A percentile compares a stretch with the other conserved stretches of the same genome.
These are phyloP conservation scores for Marisa cornuarietis DNA, from an alignment of 1,140 invertebrate genomes.

Conservation along the genomic window DNA sequence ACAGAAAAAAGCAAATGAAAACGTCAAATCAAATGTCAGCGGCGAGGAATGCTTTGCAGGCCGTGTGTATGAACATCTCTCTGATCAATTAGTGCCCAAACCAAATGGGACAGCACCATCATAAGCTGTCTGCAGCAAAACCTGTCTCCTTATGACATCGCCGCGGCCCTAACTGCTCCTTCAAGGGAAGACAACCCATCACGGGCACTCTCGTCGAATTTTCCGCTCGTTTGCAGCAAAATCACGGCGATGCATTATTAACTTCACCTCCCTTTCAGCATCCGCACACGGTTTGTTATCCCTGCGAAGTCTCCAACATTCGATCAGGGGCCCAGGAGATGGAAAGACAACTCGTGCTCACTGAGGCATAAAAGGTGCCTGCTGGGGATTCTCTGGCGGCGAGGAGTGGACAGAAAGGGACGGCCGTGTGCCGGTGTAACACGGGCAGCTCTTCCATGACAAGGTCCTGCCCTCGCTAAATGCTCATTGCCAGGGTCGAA, in stretches of 20 bases:
- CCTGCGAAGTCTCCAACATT: conserved; percentile 10
- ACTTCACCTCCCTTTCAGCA: conserved; percentile 15
- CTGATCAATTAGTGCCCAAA: background rate
- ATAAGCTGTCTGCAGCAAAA: background rate
- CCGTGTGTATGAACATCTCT: too few relatives aligned
- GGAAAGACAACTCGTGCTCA: conserved; percentile 15
- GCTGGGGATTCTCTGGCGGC: background rate
- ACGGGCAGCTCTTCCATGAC: too few relatives aligned
- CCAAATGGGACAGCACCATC: background rate
- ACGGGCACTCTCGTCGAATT: conserved; percentile 17
- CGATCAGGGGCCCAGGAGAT: conserved; percentile 15
- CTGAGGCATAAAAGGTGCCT: background rate
- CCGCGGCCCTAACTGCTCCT: background rate
- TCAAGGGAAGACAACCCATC: conserved; percentile 15
- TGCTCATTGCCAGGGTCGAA: too few relatives aligned
- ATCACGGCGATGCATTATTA: conserved; percentile 4
- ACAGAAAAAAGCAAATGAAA: background rate
- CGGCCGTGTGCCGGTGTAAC: too few relatives aligned
- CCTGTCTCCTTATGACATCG: background rate
- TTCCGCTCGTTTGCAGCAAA: conserved; percentile 13
- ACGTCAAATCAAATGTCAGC: background rate
- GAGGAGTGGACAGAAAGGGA: too few relatives aligned
- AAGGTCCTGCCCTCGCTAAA: too few relatives aligned
- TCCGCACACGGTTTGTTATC: conserved; percentile 13
- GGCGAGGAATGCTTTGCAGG: too few relatives aligned